These are phyloP conservation scores for Takifugu flavidus DNA, from an alignment of 2,113 vertebrate genomes.

Conservation along the genomic window DNA sequence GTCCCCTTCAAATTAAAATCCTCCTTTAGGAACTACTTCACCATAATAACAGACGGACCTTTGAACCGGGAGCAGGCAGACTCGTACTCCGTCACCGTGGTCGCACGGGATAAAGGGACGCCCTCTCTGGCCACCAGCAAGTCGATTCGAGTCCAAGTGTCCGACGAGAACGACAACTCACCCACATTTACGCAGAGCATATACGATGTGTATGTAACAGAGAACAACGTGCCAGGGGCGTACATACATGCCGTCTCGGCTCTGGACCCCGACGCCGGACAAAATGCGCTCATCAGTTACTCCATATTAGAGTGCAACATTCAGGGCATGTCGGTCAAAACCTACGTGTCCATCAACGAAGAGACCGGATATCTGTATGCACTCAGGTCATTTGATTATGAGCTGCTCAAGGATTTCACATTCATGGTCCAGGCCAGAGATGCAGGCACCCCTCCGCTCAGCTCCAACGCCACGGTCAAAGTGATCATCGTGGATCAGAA, in stretches of 20 bases:
- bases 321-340: slow-evolving; percentile 95
- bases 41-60: slow-evolving; percentile 89
- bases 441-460: slow-evolving; percentile 80
- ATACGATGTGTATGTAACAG: slow-evolving; percentile 94
- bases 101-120: slow-evolving; percentile 85
- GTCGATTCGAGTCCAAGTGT: slow-evolving; percentile 91
- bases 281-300: slow-evolving; percentile 88
- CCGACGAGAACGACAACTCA: slow-evolving; percentile 95
- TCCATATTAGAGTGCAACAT: slow-evolving; percentile 93
- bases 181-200: slow-evolving; percentile 88
- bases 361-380: slow-evolving; percentile 96
- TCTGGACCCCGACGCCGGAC: slow-evolving; percentile 87
- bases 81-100: slow-evolving; percentile 89
- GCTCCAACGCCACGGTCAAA: slow-evolving; percentile 87
- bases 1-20: slow-evolving; percentile 93
- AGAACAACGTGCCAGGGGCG: slow-evolving; percentile 96
- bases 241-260: slow-evolving; percentile 96
- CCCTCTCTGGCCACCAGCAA: slow-evolving; percentile 88
- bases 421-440: slow-evolving; percentile 91
- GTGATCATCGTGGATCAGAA: slow-evolving; percentile 94
- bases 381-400: slow-evolving; percentile 93
- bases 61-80: slow-evolving; percentile 90
- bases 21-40: slow-evolving; percentile 93
- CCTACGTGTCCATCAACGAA: slow-evolving; percentile 97
- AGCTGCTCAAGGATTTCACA: slow-evolving; percentile 93